Evolutionary conservation across 2,113 vertebrate genomes (phyloP).

Genomic region (Odontophorus gujanensis): DNA sequence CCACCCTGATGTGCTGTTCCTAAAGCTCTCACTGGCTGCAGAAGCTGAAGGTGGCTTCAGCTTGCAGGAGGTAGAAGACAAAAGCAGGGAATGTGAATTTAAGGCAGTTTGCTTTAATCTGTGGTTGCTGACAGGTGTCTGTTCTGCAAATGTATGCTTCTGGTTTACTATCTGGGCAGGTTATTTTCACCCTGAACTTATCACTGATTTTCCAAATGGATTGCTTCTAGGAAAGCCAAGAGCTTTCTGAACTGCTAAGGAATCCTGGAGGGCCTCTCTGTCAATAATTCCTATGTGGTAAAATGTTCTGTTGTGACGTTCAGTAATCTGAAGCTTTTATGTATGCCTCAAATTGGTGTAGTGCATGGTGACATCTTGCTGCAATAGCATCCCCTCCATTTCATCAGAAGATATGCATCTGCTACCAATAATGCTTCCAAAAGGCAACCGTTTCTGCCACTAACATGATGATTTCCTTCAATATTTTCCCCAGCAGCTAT

Average conservation of each 20-base stretch:
- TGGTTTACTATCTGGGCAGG: background rate
- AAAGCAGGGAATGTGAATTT: background rate
- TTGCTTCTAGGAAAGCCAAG: background rate
- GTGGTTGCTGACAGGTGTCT: background rate
- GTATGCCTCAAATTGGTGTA: background rate
- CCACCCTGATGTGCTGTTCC: background rate
- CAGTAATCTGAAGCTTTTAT: background rate
- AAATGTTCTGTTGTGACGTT: background rate
- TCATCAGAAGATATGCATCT: conserved; percentile 45
- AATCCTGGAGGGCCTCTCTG: background rate
- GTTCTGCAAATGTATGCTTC: background rate
- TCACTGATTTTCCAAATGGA: background rate
- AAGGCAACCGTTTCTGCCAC: conserved; percentile 16
- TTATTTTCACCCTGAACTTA: background rate
- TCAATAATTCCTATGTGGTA: background rate
- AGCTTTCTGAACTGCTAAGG: background rate
- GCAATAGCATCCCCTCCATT: background rate
- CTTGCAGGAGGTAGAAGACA: background rate
- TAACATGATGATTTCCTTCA: conserved; percentile 57
- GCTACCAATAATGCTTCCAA: conserved; percentile 50
- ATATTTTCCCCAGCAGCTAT: conserved; percentile 62
- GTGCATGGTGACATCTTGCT: background rate
- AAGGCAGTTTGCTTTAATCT: background rate
- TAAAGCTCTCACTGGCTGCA: background rate
- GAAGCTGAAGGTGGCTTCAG: background rate